A percentile compares a stretch with the other conserved stretches of the same genome.
These are phyloP conservation scores for Syrphus vitripennis DNA, from an alignment of 2,888 invertebrate genomes.

Conservation along the genomic window DNA sequence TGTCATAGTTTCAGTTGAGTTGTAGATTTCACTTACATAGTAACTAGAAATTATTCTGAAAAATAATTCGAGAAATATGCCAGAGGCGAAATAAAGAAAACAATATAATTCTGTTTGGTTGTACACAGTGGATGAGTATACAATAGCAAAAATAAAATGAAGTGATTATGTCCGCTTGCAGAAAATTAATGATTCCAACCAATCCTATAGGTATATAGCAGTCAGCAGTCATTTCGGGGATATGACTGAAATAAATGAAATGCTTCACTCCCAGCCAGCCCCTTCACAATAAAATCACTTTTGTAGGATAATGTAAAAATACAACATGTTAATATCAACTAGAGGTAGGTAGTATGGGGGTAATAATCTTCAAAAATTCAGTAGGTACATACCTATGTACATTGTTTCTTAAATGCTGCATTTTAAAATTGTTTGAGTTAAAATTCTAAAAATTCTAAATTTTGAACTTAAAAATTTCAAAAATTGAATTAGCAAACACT, in stretches of 20 bases:
- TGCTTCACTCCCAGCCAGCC: not conserved
- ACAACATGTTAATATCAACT: not conserved
- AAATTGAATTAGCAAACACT: too few relatives aligned
- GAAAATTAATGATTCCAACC: not conserved
- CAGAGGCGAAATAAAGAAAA: constrained; percentile 28
- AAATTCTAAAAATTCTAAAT: too few relatives aligned
- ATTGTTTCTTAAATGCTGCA: too few relatives aligned
- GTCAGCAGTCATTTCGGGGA: not conserved
- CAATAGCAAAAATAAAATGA: constrained; percentile 15
- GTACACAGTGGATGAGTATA: not conserved
- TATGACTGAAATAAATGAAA: not conserved
- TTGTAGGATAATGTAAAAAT: not conserved
- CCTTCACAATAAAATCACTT: not conserved
- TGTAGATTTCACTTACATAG: constrained; percentile 42
- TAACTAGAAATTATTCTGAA: constrained; percentile 44
- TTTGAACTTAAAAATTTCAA: too few relatives aligned
- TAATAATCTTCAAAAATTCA: too few relatives aligned
- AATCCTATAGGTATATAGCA: not conserved
- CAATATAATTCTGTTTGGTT: constrained; percentile 23
- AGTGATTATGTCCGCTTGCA: constrained; percentile 1
- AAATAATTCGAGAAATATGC: constrained; percentile 50
- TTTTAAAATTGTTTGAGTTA: too few relatives aligned
- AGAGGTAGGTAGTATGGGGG: too few relatives aligned
- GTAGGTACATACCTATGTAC: too few relatives aligned
- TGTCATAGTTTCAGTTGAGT: not conserved